Evolutionary conservation across 2,888 invertebrate species (phyloP), one percentile per base, ranked within the genome.

Genomic region (Luffia ferchaultella): DNA sequence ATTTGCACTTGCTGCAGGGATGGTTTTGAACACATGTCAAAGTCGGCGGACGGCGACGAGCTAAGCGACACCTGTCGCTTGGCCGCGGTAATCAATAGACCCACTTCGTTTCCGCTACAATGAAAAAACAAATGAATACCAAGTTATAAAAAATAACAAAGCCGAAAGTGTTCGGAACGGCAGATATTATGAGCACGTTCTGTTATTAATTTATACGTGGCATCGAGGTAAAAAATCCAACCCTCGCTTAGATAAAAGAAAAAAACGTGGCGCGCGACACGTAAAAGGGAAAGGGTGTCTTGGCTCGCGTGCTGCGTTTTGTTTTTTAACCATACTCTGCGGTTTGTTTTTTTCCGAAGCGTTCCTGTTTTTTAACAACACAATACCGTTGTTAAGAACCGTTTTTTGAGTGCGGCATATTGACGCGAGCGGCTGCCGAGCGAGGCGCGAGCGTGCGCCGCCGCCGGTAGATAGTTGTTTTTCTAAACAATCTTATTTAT

Each of bases 201-300:
- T 70, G 76, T 82, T 83, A 82, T 83, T 83, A 83, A 83, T 83
- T 83, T 83, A 83, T 83, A 82, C 73, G 77, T 72, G 67, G 72
- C 70, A 71, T 76, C 73, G 70, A 65, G 64, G 70, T 76, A 73
- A 78, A 82, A 80, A 82, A 77, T 68, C 64, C 73, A 74, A 82
- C 82, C 82, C 76, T 73, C 70, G 73, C 73, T 71, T 68, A 68
- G 67, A 70, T 73, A 70, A 73, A 70, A 62, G 65, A 70, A 73
- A 73, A 76, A 82, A 75, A 44, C 64, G 73, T 73, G 76, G 78
- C 78, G 65, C 83, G 83, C 78, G 80, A 67, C 80, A 70, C 70
- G 73, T 76, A 75, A 79, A 82, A 82, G 80, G 79, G 83, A 80
- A 82, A 83, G 82, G 82, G 83, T 82, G 79, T 61, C 62, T 57